Percentiles rank a stretch among this genome's conserved stretches.
phyloP scores from a whole-genome alignment of 1,140 invertebrate genomes.

The Megalonaias nervosa region DNA sequence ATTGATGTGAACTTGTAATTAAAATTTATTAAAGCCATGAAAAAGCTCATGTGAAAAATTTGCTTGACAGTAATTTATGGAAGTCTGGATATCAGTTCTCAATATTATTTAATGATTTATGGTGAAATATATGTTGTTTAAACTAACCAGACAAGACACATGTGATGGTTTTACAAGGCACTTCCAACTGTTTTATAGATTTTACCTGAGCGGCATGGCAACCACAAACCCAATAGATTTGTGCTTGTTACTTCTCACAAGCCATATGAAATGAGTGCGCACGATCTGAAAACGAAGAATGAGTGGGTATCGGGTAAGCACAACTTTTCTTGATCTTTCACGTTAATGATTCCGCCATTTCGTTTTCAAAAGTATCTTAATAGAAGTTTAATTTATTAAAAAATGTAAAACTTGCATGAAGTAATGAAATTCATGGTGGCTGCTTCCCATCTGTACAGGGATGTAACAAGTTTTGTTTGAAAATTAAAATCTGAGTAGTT shows the following conservation, averaged over 20 bases:
- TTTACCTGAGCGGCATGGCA: constrained; percentile 38
- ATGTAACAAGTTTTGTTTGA: no score
- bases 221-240: constrained; percentile 47
- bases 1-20: no score
- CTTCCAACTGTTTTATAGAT: constrained; percentile 33
- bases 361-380: background rate
- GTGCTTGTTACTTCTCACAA: constrained; percentile 45
- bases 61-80: background rate
- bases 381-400: background rate
- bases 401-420: no score
- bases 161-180: background rate
- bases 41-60: background rate
- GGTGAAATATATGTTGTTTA: background rate
- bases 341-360: no score
- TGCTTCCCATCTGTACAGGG: no score
- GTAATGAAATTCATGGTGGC: no score
- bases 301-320: constrained; percentile 60
- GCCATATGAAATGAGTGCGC: constrained; percentile 55
- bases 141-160: background rate
- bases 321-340: background rate
- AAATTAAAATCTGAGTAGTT: no score
- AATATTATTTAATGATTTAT: background rate
- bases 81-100: background rate
- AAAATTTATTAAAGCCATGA: background rate
- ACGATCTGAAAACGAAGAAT: constrained; percentile 57